These are phyloP conservation scores for Chaetodon auriga DNA, from an alignment of 2,113 vertebrate genomes.

Conservation along the genomic window DNA sequence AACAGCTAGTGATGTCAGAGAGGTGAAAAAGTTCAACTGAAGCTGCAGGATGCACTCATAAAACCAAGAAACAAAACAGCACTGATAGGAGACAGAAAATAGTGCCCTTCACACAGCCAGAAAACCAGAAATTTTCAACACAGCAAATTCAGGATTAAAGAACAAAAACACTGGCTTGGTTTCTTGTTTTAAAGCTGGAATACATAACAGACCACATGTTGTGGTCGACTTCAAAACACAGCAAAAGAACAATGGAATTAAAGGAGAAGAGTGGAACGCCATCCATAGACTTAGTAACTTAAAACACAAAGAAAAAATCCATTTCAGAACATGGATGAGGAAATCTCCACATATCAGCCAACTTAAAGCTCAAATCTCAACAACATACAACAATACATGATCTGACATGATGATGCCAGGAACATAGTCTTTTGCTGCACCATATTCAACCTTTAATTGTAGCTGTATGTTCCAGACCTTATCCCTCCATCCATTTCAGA, in stretches of 20 bases:
- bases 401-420: background rate
- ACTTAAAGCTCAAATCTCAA: slow-evolving; percentile 21
- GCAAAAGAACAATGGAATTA: background rate
- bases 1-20: slow-evolving; percentile 27
- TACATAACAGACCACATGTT: background rate
- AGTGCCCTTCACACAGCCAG: slow-evolving; percentile 23
- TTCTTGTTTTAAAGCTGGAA: slow-evolving; percentile 17
- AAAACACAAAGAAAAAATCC: background rate
- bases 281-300: background rate
- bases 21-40: slow-evolving; percentile 24
- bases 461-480: background rate
- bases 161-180: slow-evolving; percentile 5
- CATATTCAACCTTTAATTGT: background rate
- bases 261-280: background rate
- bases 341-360: slow-evolving; percentile 8
- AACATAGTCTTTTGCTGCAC: background rate
- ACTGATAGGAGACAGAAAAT: slow-evolving; percentile 22
- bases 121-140: slow-evolving; percentile 34
- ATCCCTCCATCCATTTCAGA: background rate
- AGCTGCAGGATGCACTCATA: slow-evolving; percentile 15
- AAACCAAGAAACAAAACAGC: slow-evolving; percentile 29
- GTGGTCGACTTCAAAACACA: slow-evolving; percentile 3
- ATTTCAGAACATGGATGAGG: slow-evolving; percentile 6
- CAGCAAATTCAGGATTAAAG: slow-evolving; percentile 26
- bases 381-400: slow-evolving; percentile 7